Evolutionary conservation across 2,113 vertebrate species (phyloP).

Genomic region (Stercorarius parasiticus): DNA sequence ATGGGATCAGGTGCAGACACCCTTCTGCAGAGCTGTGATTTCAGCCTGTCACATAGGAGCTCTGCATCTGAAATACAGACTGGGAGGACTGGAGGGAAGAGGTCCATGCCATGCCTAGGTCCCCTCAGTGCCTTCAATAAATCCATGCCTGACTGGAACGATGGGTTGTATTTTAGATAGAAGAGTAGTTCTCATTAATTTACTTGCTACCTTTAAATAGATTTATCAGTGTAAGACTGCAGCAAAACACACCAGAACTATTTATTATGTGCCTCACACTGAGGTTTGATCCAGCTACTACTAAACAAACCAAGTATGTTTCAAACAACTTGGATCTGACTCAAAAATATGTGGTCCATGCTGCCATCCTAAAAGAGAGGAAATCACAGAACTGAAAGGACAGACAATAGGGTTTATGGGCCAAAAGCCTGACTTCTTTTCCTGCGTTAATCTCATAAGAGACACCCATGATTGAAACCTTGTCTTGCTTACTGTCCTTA

Average conservation of each 20-base stretch:
- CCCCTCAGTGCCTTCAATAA: neutral
- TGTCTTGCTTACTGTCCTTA: neutral
- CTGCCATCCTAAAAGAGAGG: neutral
- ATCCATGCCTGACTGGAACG: neutral
- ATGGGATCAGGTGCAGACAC: neutral
- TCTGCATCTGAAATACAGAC: neutral
- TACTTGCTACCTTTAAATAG: neutral
- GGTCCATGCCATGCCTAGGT: neutral
- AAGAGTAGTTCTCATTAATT: neutral
- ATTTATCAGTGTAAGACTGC: neutral
- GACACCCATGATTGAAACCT: neutral
- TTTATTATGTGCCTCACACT: neutral
- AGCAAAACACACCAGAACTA: neutral
- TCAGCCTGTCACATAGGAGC: neutral
- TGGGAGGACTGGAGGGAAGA: neutral
- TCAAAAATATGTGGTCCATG: neutral
- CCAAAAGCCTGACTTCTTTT: slow-evolving; percentile 16
- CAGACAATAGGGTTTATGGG: neutral
- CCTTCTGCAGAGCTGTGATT: neutral
- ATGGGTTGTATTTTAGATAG: neutral
- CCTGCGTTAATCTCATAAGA: neutral
- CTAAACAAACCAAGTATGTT: neutral
- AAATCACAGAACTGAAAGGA: slow-evolving; percentile 18
- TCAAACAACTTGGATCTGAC: neutral
- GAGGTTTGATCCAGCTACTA: neutral